Evolutionary conservation across 2,888 invertebrate genomes (phyloP).

Genomic region (Drosophila percnosoma): DNA sequence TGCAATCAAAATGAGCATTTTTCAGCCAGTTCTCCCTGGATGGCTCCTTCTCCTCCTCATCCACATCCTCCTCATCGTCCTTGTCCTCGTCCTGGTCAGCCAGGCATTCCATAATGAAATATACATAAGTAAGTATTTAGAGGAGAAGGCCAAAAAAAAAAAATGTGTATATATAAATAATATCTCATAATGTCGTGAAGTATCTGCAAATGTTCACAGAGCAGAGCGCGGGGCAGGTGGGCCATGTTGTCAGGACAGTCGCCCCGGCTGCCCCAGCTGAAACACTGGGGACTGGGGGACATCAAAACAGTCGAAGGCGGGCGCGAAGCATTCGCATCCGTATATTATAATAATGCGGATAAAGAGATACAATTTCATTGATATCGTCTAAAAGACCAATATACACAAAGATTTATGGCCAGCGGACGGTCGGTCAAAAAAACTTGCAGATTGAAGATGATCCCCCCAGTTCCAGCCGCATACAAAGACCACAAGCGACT

Average conservation of each 20-base stretch:
- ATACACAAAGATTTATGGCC: slow-evolving; percentile 83
- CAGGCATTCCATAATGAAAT: slow-evolving; percentile 70
- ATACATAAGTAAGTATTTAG: slow-evolving; percentile 72
- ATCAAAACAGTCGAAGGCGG: slow-evolving; percentile 40
- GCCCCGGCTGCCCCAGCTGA: slow-evolving; percentile 4
- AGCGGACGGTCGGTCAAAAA: slow-evolving; percentile 56
- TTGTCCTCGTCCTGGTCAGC: slow-evolving; percentile 27
- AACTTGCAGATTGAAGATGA: slow-evolving; percentile 56
- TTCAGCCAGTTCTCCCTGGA: slow-evolving; percentile 33
- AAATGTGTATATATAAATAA: slow-evolving; percentile 69
- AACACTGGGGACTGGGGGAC: neutral
- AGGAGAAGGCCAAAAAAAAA: slow-evolving; percentile 34
- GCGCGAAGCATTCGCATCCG: slow-evolving; percentile 68
- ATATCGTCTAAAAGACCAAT: slow-evolving; percentile 85
- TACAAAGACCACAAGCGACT: slow-evolving; percentile 41
- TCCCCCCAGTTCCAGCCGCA: slow-evolving; percentile 51
- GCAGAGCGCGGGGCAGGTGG: slow-evolving; percentile 43
- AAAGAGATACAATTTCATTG: slow-evolving; percentile 85
- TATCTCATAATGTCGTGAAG: slow-evolving; percentile 80
- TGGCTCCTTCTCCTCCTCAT: neutral
- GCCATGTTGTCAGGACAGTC: slow-evolving; percentile 18
- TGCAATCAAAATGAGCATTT: slow-evolving; percentile 64
- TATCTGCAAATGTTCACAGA: slow-evolving; percentile 57
- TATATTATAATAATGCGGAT: slow-evolving; percentile 84
- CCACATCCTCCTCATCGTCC: neutral